Evolutionary conservation across 2,888 invertebrate species (phyloP).

Genomic region (Seira ritae): DNA sequence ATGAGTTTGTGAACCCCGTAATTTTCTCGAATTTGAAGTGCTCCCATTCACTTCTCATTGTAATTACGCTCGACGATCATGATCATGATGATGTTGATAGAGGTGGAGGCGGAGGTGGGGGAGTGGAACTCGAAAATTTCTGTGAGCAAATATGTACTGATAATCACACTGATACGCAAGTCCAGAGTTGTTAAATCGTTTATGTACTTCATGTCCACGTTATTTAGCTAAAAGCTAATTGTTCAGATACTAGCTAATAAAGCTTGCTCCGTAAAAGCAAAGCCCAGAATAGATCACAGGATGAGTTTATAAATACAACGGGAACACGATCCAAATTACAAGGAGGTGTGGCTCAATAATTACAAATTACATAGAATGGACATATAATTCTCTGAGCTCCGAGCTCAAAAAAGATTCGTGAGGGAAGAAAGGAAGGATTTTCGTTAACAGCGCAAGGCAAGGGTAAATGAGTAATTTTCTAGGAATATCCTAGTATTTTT

Average conservation of each 20-base stretch:
- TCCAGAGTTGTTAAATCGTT: slow-evolving; percentile 47
- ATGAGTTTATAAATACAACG: not conserved
- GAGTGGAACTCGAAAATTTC: slow-evolving; percentile 39
- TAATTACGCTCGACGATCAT: no score
- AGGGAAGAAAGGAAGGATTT: slow-evolving; percentile 12
- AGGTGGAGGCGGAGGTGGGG: slow-evolving; percentile 37
- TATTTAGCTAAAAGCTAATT: no score
- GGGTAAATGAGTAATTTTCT: not conserved
- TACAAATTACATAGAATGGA: slow-evolving; percentile 60
- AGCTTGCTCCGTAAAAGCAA: no score
- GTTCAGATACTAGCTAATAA: no score
- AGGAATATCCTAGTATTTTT: slow-evolving; percentile 15
- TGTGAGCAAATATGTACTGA: slow-evolving; percentile 32
- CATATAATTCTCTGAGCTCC: slow-evolving; percentile 23
- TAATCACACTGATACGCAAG: slow-evolving; percentile 49
- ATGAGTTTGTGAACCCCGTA: slow-evolving; percentile 34
- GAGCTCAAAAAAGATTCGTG: slow-evolving; percentile 6
- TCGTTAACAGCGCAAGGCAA: not conserved
- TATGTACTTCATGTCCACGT: slow-evolving; percentile 35
- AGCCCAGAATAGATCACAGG: no score
- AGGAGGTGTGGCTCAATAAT: slow-evolving; percentile 58
- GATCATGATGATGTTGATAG: slow-evolving; percentile 20
- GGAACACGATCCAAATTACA: slow-evolving; percentile 55
- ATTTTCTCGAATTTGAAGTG: slow-evolving; percentile 37
- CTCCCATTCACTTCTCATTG: not conserved